Evolutionary conservation across 2,797 vertebrate species (phyloP), one percentile per base, ranked within the genome.

Genomic region (Paratrypauchen microcephalus): DNA sequence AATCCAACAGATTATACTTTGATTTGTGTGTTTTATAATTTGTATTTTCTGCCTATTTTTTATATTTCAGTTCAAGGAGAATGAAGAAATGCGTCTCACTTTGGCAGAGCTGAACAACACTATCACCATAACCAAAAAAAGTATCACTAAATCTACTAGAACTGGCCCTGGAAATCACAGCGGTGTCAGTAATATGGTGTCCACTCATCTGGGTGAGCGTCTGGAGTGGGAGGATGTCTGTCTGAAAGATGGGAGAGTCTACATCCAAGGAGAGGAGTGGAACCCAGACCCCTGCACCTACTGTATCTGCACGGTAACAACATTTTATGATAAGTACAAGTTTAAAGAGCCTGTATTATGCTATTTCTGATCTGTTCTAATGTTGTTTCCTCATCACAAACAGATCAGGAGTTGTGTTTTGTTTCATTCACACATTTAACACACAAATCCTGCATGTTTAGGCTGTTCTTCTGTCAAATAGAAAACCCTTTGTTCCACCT

Each of bases 231-330:
- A 96, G 65, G 89, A 92, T 0, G 94, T 95, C 77, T 99, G 97
- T 70, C 93, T 95, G 94, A 96, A 98, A 81, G 97, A 98, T 19
- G 95, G 97, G 18, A 94, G 97, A 18, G 83, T 96, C 78, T 97
- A 97, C 62, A 91, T 92, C 47, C 93, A 96, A 39, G 95, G 95
- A 11, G 96, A 97, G 56, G 91, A 95, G 23, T 99, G 97, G 97
- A 94, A 97, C 56, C 93, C 95, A 72, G 97, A 99, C 88, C 98
- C 96, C 91, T 99, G 97, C 67, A 98, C 97, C 36, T 93, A 94
- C 41, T 99, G 97, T 28, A 91, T 91, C 62, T 99, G 97, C 82
- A 92, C 93, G 95, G 97, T 98, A 78, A 64, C 23, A 16, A 28
- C 16, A 24, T 45, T 21, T 15, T 23, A 26, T 41, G 3, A 39